Base-by-base conservation (phyloP, 2,888 invertebrate species). In the Pachycephus smyrnensis region DNA sequence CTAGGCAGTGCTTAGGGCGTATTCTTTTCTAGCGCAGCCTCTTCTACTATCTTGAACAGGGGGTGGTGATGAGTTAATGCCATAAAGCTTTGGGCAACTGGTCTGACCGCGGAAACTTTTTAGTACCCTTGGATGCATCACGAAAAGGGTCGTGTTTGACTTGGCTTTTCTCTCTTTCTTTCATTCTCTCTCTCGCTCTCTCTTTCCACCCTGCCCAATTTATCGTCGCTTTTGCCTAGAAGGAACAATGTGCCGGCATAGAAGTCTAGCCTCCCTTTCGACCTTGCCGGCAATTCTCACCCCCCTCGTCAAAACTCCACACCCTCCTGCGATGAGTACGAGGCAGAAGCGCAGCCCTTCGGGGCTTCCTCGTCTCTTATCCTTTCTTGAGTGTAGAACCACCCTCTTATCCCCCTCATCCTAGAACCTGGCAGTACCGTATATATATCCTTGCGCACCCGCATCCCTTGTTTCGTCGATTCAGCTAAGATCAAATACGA, bases 401-500 rank as follows among this genome's bases (percentile, higher is more conserved):
- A 55, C 55, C 76, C 73, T 55, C 68, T 35, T 73, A 33, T 32
- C 35, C 71, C 77, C 36, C 30, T 37, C 40, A 75, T 75, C 68
- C 76, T 73, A 55, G 71, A 73, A 30, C 73, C 68, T 69, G 31
- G 37, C 40, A 68, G 4, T 76, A 69, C 73, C 40, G n/a, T 55
- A 73, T 69, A 73, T 69, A 69, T 75, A 71, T 71, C 73, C 79
- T 79, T 71, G 75, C 82, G 73, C 81, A 76, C 85, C 84, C 83
- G 83, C 80, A 85, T 86, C 85, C 82, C 82, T 81, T 81, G 85
- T 83, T 83, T 80, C 81, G 74, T 82, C 82, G 82, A 83, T 84
- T 84, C 82, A 79, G 79, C 81, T 77, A 79, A 84, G 83, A 86
- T 86, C 84, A 85, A 87, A 87, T 85, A 82, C 77, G 76, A 81